Conservation (phyloP, 2,113 vertebrate species). For the Panthera uncia region DNA sequence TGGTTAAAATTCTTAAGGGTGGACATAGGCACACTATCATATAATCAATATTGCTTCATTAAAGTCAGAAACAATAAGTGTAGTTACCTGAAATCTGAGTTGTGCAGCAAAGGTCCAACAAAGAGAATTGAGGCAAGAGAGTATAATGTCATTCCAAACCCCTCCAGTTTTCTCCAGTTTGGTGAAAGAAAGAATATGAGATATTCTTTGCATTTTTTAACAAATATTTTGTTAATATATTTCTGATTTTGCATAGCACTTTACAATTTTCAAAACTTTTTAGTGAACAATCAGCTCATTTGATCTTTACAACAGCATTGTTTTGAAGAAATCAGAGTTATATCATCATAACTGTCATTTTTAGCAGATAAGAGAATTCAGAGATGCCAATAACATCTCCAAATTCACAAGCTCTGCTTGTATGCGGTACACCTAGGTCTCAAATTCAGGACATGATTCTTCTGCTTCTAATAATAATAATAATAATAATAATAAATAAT, state of each 20-base stretch:
- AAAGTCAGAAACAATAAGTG: neutral
- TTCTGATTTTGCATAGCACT: neutral
- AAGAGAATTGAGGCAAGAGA: neutral
- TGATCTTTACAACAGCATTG: neutral
- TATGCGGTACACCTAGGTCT: neutral
- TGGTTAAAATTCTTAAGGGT: constrained; percentile 23
- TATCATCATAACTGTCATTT: neutral
- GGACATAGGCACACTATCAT: neutral
- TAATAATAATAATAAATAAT: neutral
- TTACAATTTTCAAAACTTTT: constrained; percentile 2
- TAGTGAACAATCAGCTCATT: constrained; percentile 4
- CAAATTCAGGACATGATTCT: neutral
- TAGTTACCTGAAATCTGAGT: constrained; percentile 5
- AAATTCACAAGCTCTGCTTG: neutral
- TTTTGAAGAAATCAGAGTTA: neutral
- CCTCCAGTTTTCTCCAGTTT: constrained; percentile 3
- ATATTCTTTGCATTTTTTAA: neutral
- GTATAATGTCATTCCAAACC: neutral
- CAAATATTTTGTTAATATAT: neutral
- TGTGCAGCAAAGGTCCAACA: neutral
- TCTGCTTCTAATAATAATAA: neutral
- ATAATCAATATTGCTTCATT: constrained; percentile 16
- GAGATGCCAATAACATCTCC: neutral
- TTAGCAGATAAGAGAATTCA: neutral
- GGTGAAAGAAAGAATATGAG: neutral